Conservation (phyloP, 2,888 invertebrate species). For the Deilephila porcellus region DNA sequence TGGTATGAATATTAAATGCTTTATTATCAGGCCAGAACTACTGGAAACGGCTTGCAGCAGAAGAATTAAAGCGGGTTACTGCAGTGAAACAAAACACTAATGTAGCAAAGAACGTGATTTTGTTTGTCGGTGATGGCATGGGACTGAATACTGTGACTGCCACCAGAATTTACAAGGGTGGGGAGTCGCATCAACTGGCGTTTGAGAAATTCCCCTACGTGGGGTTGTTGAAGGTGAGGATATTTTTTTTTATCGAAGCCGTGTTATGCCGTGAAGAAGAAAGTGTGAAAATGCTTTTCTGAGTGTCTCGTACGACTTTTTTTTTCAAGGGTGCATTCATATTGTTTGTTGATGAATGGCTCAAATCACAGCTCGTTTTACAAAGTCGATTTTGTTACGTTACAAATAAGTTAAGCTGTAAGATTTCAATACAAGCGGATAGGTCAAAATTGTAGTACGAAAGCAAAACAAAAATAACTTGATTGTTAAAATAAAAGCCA, state of each 20-base stretch:
- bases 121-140: constrained; percentile 97
- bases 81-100: constrained; percentile 84
- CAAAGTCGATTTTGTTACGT: too few relatives aligned
- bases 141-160: constrained; percentile 93
- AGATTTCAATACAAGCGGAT: too few relatives aligned
- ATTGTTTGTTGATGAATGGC: too few relatives aligned
- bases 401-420: too few relatives aligned
- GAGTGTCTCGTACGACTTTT: too few relatives aligned
- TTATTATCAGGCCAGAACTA: constrained; percentile 62
- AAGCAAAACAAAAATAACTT: too few relatives aligned
- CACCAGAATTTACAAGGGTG: constrained; percentile 90
- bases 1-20: background rate
- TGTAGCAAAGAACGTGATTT: constrained; percentile 91
- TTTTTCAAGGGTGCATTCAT: too few relatives aligned
- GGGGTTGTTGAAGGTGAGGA: constrained; percentile 91
- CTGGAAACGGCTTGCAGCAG: constrained; percentile 79
- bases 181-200: constrained; percentile 88
- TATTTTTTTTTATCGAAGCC: background rate
- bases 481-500: too few relatives aligned
- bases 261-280: too few relatives aligned
- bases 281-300: too few relatives aligned
- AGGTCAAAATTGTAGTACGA: too few relatives aligned
- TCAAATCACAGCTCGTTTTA: too few relatives aligned
- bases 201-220: constrained; percentile 94
- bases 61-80: constrained; percentile 84